phyloP scores from a whole-genome alignment of 1,140 invertebrate species.

The Drosophila sp. region DNA sequence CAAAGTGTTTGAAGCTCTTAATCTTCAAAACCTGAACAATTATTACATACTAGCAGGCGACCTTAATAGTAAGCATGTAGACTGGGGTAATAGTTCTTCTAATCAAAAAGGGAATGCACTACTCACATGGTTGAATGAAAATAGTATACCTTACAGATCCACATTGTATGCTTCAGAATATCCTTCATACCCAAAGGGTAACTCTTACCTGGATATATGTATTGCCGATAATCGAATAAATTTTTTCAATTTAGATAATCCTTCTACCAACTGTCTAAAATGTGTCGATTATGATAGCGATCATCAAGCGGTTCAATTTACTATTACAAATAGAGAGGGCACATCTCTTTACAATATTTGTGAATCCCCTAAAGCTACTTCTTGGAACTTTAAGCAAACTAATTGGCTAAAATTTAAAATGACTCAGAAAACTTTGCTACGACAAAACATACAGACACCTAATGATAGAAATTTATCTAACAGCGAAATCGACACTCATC shows the following conservation, averaged over 20 bases:
- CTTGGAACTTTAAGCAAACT: no score
- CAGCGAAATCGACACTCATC: no score
- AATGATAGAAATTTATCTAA: no score
- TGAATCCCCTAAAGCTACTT: no score
- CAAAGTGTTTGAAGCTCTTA: neutral
- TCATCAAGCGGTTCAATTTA: neutral
- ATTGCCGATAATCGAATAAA: neutral
- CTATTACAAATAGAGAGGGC: no score
- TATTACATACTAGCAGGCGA: neutral
- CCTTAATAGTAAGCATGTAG: neutral
- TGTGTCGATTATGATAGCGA: neutral
- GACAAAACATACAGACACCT: no score
- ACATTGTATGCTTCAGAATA: neutral
- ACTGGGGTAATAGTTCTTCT: neutral
- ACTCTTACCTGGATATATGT: neutral
- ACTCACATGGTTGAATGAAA: neutral
- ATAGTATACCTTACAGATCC: neutral
- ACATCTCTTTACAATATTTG: no score
- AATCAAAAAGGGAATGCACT: no score
- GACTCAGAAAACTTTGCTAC: no score
- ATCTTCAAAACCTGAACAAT: slow-evolving; percentile 2
- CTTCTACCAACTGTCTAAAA: neutral
- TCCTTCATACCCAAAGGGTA: neutral
- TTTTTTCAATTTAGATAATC: neutral
- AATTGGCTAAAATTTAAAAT: no score